Evolutionary conservation across 2,113 vertebrate genomes (phyloP).

Genomic region (Chaenocephalus aceratus): DNA sequence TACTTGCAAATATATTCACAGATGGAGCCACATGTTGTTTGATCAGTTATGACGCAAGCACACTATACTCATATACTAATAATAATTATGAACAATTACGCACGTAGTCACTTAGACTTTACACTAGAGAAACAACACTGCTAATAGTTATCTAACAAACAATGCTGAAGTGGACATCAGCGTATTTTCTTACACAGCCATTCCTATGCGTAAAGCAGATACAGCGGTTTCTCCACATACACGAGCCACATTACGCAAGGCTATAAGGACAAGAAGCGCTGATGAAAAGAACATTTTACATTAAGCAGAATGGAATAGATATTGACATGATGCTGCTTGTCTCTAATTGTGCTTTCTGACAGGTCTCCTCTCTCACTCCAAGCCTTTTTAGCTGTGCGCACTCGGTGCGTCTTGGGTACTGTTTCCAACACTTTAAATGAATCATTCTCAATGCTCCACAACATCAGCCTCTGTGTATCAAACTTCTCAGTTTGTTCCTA

Average conservation of each 20-base stretch:
- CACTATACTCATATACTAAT: not conserved
- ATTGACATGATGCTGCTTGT: not conserved
- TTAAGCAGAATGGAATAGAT: not conserved
- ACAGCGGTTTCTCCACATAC: not conserved
- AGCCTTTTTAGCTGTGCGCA: not conserved
- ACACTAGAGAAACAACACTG: not conserved
- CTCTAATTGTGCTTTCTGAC: not conserved
- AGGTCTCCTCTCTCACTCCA: not conserved
- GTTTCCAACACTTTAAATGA: not conserved
- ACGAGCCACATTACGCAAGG: not conserved
- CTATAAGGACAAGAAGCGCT: conserved; percentile 8
- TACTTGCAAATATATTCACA: conserved; percentile 15
- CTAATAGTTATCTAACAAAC: not conserved
- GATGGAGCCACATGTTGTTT: not conserved
- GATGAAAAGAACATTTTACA: not conserved
- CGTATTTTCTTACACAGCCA: not conserved
- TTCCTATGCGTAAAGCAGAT: not conserved
- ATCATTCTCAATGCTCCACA: not conserved
- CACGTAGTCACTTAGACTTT: not conserved
- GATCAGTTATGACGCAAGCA: not conserved
- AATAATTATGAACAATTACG: conserved; percentile 36
- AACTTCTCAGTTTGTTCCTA: conserved; percentile 73
- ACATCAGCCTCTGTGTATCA: conserved; percentile 64
- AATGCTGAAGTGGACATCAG: not conserved
- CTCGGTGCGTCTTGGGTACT: conserved; percentile 21